Base-by-base conservation (phyloP, 2,113 vertebrate species). In the Pomatostomus ruficeps region DNA sequence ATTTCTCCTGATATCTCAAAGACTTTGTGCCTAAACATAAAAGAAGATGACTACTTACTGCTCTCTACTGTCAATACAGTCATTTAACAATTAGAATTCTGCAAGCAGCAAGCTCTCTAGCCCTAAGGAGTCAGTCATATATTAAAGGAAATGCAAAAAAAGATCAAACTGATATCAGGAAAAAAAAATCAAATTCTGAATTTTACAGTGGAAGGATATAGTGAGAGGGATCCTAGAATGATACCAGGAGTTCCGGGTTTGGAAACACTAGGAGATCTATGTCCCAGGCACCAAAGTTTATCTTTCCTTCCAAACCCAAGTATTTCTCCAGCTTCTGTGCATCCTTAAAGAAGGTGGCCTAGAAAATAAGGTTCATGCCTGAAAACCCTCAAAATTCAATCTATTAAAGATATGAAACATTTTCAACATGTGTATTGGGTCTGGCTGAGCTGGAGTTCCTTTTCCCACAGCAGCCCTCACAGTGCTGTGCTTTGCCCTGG, bases 381-480 rank as follows among this genome's bases (percentile, higher is more conserved):
- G 26, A 72, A 93, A 84, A 42, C 1, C 0, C 17, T 55, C 38
- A 33, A 33, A 72, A 58, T 23, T 67, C 21, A 38, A 4, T 25
- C 26, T n/a, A 5, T 28, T 72, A 51, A 80, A 70, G 51, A 12
- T n/a, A 11, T 58, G 58, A 86, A 74, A 51, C 1, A 42, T 42
- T 73, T 68, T 81, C 0, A 2, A 40, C 1, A 2, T 14, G 4
- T 25, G 0, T 10, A 4, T 11, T 25, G 8, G 10, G 2, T 48
- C 49, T 25, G 49, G 29, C 1, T 40, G 42, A 48, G 35, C n/a
- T 20, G 59, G 19, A 48, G 35, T 2, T 57, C 6, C 5, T 13
- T 48, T n/a, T 40, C 42, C 51, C 57, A 1, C 15, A 40, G 20
- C 51, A 65, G 42, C 24, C 24, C 42, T 48, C 10, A 0, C 20